Evolutionary conservation across 2,113 vertebrate species (phyloP).

Genomic region (Campylorhamphus procurvoides): DNA sequence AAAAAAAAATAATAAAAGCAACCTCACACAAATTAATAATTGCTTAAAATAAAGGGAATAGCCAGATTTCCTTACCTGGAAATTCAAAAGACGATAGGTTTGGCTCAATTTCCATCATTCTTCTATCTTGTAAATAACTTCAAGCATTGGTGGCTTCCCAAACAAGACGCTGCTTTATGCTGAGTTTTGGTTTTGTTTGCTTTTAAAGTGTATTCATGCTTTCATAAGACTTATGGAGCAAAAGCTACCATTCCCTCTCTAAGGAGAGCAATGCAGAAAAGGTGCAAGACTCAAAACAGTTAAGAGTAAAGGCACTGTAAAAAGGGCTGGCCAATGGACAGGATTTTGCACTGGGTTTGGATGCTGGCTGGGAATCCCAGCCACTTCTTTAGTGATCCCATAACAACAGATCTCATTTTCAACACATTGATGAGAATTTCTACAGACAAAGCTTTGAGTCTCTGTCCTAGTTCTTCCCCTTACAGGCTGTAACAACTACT

Average conservation of each 20-base stretch:
- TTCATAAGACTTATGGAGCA: slow-evolving; percentile 34
- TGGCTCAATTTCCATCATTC: slow-evolving; percentile 71
- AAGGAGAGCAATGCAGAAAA: slow-evolving; percentile 10
- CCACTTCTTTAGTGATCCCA: background rate
- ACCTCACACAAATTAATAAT: background rate
- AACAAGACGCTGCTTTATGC: slow-evolving; percentile 57
- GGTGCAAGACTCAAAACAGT: slow-evolving; percentile 31
- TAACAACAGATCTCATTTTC: slow-evolving; percentile 21
- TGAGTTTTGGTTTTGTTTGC: slow-evolving; percentile 58
- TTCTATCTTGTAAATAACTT: slow-evolving; percentile 66
- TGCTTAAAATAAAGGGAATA: slow-evolving; percentile 65
- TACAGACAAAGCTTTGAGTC: background rate
- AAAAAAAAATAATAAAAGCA: background rate
- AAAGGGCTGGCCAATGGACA: background rate
- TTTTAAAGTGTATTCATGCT: slow-evolving; percentile 46
- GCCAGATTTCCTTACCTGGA: slow-evolving; percentile 64
- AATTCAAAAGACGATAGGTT: slow-evolving; percentile 61
- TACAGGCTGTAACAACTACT: background rate
- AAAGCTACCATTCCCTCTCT: slow-evolving; percentile 23
- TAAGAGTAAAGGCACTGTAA: slow-evolving; percentile 6
- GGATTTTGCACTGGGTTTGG: background rate
- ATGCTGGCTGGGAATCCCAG: background rate
- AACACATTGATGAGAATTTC: background rate
- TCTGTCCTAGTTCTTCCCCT: background rate
- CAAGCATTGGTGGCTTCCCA: slow-evolving; percentile 65